Percentiles rank a stretch among this genome's conserved stretches.
phyloP scores from a whole-genome alignment of 2,888 invertebrate species.

The Drosophila siamana region DNA sequence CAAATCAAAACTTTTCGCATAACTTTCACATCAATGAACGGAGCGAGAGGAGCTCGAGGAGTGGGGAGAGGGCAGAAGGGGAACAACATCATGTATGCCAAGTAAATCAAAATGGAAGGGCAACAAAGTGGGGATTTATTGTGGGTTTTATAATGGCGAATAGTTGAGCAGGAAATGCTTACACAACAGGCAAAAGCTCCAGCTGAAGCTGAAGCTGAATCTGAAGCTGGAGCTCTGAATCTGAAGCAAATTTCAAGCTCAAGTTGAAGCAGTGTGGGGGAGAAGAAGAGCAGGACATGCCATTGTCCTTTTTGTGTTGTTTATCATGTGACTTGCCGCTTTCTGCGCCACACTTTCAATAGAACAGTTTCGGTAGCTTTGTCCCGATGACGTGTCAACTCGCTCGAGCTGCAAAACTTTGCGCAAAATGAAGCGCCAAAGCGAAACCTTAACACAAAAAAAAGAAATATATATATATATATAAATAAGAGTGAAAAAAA shows the following conservation, averaged over 20 bases:
- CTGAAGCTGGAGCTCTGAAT: constrained; percentile 39
- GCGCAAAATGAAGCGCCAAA: constrained; percentile 71
- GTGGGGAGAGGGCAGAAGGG: neutral
- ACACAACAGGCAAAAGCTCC: constrained; percentile 49
- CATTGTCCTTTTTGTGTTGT: constrained; percentile 57
- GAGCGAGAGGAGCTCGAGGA: neutral
- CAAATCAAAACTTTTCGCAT: constrained; percentile 82
- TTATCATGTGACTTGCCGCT: constrained; percentile 66
- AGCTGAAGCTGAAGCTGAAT: constrained; percentile 13
- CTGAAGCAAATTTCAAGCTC: constrained; percentile 37
- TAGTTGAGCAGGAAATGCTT: constrained; percentile 57
- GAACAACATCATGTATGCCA: constrained; percentile 47
- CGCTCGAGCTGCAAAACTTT: constrained; percentile 64
- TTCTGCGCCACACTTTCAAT: constrained; percentile 52
- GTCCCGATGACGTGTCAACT: constrained; percentile 77
- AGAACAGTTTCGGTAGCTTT: constrained; percentile 62
- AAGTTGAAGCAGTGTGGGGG: constrained; percentile 51
- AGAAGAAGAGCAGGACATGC: neutral
- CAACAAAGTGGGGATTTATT: constrained; percentile 51
- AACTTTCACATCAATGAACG: constrained; percentile 74
- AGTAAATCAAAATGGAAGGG: constrained; percentile 57
- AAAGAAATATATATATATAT: constrained; percentile 18
- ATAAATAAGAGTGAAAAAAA: constrained; percentile 31
- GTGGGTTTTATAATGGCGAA: constrained; percentile 61
- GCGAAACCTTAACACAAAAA: constrained; percentile 56